phyloP scores from a whole-genome alignment of 2,113 vertebrate species.

The Loxodonta africana region DNA sequence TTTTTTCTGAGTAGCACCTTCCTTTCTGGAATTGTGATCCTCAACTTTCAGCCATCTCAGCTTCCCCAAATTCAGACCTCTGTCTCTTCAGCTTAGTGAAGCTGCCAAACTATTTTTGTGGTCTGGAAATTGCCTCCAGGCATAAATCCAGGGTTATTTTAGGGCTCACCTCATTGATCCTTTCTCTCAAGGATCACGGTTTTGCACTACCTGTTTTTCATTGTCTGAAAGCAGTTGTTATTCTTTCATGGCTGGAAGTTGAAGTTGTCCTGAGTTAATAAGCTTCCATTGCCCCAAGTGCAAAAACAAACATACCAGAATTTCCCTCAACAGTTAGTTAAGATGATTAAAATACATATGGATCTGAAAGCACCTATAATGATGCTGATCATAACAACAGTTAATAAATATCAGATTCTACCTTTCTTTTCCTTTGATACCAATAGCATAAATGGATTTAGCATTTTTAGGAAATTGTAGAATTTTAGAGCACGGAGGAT shows the following conservation, averaged over 20 bases:
- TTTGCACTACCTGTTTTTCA: background rate
- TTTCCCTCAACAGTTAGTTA: constrained; percentile 16
- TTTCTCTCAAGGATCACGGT: background rate
- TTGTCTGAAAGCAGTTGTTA: background rate
- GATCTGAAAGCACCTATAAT: background rate
- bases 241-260: background rate
- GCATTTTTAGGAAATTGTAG: constrained; percentile 11
- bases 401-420: background rate
- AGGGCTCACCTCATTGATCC: background rate
- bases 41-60: background rate
- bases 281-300: background rate
- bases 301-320: background rate
- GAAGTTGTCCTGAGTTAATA: constrained; percentile 18
- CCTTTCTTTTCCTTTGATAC: background rate
- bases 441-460: background rate
- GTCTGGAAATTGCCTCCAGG: background rate
- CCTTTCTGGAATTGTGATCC: background rate
- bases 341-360: background rate
- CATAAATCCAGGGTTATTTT: background rate
- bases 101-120: background rate
- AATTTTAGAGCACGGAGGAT: background rate
- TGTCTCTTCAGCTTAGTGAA: constrained; percentile 13
- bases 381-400: background rate
- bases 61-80: background rate
- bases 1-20: background rate